Conservation (phyloP, 2,797 vertebrate species). For the Danionella dracula region DNA sequence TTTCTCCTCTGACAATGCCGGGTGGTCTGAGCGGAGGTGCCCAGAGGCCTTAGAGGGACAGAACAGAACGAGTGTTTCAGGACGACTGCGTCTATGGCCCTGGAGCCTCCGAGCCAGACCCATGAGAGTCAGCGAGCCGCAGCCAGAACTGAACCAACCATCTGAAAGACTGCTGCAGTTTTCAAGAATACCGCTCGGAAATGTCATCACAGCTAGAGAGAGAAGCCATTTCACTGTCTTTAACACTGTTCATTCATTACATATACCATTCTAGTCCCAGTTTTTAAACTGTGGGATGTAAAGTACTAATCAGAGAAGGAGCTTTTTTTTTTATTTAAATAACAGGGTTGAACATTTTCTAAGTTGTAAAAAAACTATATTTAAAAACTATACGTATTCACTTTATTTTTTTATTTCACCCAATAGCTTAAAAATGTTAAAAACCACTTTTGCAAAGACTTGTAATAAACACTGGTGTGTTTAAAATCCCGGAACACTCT, state of each 20-base stretch:
- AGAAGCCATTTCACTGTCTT: not conserved
- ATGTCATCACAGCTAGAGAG: not conserved
- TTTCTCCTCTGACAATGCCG: not conserved
- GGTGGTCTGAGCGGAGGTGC: constrained; percentile 20
- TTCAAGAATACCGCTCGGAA: not conserved
- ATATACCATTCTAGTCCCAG: no score
- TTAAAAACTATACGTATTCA: no score
- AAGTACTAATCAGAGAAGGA: no score
- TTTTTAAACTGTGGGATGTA: no score
- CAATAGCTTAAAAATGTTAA: no score
- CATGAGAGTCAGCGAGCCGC: constrained; percentile 22
- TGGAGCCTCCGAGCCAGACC: constrained; percentile 21
- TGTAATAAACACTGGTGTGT: not conserved
- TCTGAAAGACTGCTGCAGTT: not conserved
- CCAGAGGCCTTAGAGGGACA: constrained; percentile 25
- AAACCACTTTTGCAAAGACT: not conserved
- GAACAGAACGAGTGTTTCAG: constrained; percentile 45
- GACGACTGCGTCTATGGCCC: constrained; percentile 25
- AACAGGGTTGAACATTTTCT: no score
- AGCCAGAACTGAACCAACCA: constrained; percentile 26
- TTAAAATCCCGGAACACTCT: not conserved
- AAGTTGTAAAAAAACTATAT: no score
- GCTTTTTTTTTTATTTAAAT: no score
- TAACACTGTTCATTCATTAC: no score
- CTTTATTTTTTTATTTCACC: no score